Base-by-base conservation (phyloP, 2,113 vertebrate species). In the Anser cygnoides region DNA sequence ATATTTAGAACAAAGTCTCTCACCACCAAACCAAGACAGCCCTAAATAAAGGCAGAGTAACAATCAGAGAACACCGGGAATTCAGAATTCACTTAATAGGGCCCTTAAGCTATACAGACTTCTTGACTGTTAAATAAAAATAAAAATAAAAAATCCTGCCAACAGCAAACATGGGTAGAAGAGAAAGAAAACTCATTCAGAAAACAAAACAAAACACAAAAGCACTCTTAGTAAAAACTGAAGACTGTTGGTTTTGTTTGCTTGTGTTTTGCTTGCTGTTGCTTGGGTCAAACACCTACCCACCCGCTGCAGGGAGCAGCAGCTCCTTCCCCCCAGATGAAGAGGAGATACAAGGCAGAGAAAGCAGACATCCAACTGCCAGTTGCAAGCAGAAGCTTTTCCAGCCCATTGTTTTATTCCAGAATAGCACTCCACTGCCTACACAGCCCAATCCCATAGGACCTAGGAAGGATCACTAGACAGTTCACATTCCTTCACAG, bases 381-480 rank as follows among this genome's bases (percentile, higher is more conserved):
- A 78, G 54, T 79, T 73, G 37, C 50, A 85, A 93, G 31, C 35
- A 70, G 22, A 90, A 85, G 37, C 55, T 88, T 67, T 78, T 86
- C 71, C 91, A 93, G 59, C 3, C 22, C 75, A 86, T 80, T 94
- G 85, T 94, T 95, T 76, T 67, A 87, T 52, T 80, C 79, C 43
- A 61, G 65, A 91, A 72, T 79, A 73, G 55, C 85, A 94, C 84
- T 94, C 85, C 82, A 77, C 0, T 0, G 76, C 93, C 94, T 55
- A 90, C 14, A 2, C 82, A 90, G 63, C 55, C 55, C 3, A 4
- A 67, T 90, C 93, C 88, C 85, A 67, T n/a, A 63, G 72, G 94
- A 8, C 78, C 75, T n/a, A 74, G 61, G n/a, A 88, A 94, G 25
- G 55, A 86, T 86, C 92, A 94, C 43, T 29, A 92, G 87, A 91